Evolutionary conservation across 2,888 invertebrate species (phyloP), one percentile per base, ranked within the genome.

Genomic region (Muscina levida): DNA sequence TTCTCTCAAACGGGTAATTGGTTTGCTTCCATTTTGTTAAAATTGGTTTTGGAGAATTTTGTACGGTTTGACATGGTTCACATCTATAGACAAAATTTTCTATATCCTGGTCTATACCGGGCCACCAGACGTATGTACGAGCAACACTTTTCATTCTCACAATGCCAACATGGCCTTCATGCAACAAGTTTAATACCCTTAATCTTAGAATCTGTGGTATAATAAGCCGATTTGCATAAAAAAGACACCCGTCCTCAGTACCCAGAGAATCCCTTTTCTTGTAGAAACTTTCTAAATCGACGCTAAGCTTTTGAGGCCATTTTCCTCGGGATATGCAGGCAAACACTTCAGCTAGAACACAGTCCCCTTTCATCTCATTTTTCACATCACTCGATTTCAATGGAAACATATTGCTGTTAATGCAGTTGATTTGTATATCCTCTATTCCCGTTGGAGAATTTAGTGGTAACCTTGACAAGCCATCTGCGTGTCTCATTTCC

Each of bases 101-200:
- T 13, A 87, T 85, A 17, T 87, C 85, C 0, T 73, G 24, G 72
- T 88, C 85, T 22, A 87, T 79, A 4, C 79, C 77, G 5, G 86
- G 85, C 86, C 86, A 87, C 84, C 84, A 87, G 37, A 87, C 83
- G 81, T 85, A 82, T 4, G 83, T 77, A 24, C 85, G 71, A 0
- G 87, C 86, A 13, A 86, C 48, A 8, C 82, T 72, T 83, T 87
- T 87, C 82, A 85, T 86, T 72, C 85, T 80, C 0, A 85, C 85
- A 5, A 87, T 83, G 5, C 87, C 87, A 5, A 83, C 79, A 72
- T 88, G 87, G 10, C 84, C 77, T 13, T 31, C 66, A 82, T 85
- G 86, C 10, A 87, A 75, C 15, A 79, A 19, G 11, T 80, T 42
- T 13, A 85, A 62, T 13, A 85, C 56, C 19, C 65, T 70, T 24